These are phyloP conservation scores for Drosophila sproati DNA, from an alignment of 1,140 invertebrate genomes.

Conservation along the genomic window DNA sequence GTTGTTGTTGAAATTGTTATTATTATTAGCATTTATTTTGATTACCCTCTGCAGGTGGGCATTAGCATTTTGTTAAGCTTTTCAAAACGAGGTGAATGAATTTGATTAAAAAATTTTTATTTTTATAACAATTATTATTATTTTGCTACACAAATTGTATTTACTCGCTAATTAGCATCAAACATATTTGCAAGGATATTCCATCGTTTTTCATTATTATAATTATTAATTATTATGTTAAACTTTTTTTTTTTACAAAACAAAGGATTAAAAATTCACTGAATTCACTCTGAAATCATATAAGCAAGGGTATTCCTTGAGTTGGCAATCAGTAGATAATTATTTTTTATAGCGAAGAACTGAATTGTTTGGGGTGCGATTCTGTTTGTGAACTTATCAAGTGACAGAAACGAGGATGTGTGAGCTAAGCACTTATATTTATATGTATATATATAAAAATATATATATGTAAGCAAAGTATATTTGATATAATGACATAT, in stretches of 20 bases:
- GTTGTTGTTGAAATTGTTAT: conserved; percentile 23
- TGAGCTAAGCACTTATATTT: conserved; percentile 30
- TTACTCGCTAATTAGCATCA: no score
- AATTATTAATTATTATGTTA: neutral
- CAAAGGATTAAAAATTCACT: neutral
- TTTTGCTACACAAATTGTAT: no score
- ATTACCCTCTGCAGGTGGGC: neutral
- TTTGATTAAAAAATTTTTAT: no score
- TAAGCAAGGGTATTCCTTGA: neutral
- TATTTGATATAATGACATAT: conserved; percentile 15
- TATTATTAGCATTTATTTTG: conserved; percentile 26
- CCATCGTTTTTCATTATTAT: neutral
- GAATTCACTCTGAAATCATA: neutral
- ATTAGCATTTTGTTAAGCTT: neutral
- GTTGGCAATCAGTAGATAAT: neutral
- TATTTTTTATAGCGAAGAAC: neutral
- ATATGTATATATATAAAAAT: conserved; percentile 10
- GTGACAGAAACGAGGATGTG: conserved; percentile 24
- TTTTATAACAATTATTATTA: no score
- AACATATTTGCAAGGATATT: no score
- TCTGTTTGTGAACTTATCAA: conserved; percentile 30
- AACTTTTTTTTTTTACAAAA: neutral
- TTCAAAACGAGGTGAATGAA: no score
- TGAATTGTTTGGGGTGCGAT: neutral
- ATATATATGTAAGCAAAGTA: conserved; percentile 8